These are phyloP conservation scores for Lymantria monacha DNA, from an alignment of 2,888 invertebrate species.

Conservation along the genomic window DNA sequence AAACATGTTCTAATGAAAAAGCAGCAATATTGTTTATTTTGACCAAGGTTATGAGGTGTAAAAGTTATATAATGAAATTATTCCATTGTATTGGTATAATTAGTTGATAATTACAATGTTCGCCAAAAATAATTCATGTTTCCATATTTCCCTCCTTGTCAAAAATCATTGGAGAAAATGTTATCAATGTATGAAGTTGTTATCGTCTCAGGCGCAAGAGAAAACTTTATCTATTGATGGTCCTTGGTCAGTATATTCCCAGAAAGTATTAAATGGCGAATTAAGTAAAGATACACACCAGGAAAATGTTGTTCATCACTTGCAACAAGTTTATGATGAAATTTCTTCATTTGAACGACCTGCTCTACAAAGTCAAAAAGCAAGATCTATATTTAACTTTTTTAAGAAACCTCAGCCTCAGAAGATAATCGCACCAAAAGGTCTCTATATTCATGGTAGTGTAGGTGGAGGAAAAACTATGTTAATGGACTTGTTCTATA, in stretches of 20 bases:
- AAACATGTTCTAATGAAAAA: too few relatives aligned
- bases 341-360: slow-evolving; percentile 81
- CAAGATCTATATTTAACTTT: slow-evolving; percentile 56
- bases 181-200: slow-evolving; percentile 55
- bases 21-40: not conserved
- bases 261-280: slow-evolving; percentile 82
- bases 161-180: slow-evolving; percentile 56
- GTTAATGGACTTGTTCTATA: slow-evolving; percentile 98
- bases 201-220: slow-evolving; percentile 56
- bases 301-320: slow-evolving; percentile 83
- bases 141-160: slow-evolving; percentile 46
- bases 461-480: slow-evolving; percentile 99
- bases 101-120: slow-evolving; percentile 56
- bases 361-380: slow-evolving; percentile 32
- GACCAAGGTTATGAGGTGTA: slow-evolving; percentile 33
- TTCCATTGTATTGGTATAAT: slow-evolving; percentile 29
- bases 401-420: slow-evolving; percentile 61
- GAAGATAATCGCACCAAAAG: slow-evolving; percentile 84
- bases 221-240: slow-evolving; percentile 43
- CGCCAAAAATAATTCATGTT: slow-evolving; percentile 41
- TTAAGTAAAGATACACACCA: slow-evolving; percentile 88
- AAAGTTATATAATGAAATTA: slow-evolving; percentile 49
- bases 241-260: slow-evolving; percentile 80
- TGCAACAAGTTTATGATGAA: slow-evolving; percentile 87
- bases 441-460: slow-evolving; percentile 94